Evolutionary conservation across 2,888 invertebrate genomes (phyloP).

Genomic region (Tetramorium bicarinatum): DNA sequence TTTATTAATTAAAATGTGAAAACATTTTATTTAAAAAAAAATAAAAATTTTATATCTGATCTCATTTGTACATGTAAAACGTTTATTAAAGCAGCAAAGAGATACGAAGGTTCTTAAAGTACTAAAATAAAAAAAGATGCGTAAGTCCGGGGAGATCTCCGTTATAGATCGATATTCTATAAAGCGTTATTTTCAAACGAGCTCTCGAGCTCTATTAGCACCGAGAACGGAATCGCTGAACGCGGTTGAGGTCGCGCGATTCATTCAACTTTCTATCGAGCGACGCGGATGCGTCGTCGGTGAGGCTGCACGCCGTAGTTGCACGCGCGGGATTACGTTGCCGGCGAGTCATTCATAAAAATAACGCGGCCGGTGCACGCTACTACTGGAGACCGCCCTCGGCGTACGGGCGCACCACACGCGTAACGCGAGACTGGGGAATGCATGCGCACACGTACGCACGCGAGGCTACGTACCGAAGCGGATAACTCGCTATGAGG

Average conservation of each 20-base stretch:
- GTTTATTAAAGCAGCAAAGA: background rate
- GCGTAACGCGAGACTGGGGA: slow-evolving; percentile 66
- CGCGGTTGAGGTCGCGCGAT: slow-evolving; percentile 5
- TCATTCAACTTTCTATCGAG: slow-evolving; percentile 38
- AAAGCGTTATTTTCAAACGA: background rate
- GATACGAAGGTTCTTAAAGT: background rate
- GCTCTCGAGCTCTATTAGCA: background rate
- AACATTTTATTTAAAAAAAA: background rate
- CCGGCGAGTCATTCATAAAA: slow-evolving; percentile 84
- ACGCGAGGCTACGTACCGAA: slow-evolving; percentile 38
- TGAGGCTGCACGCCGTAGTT: slow-evolving; percentile 65
- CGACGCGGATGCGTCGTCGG: slow-evolving; percentile 46
- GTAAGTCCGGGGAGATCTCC: background rate
- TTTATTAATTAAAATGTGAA: background rate
- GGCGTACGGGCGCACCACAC: slow-evolving; percentile 45
- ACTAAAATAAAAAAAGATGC: background rate
- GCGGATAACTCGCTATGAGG: slow-evolving; percentile 30
- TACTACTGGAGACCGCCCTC: slow-evolving; percentile 67
- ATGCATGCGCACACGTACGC: slow-evolving; percentile 58
- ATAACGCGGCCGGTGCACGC: slow-evolving; percentile 80
- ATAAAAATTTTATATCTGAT: background rate
- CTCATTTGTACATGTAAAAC: background rate
- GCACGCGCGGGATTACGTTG: slow-evolving; percentile 74
- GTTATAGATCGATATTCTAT: background rate
- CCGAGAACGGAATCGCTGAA: slow-evolving; percentile 11